Conservation (phyloP, 2,888 invertebrate species). For the Spilarctia lutea region DNA sequence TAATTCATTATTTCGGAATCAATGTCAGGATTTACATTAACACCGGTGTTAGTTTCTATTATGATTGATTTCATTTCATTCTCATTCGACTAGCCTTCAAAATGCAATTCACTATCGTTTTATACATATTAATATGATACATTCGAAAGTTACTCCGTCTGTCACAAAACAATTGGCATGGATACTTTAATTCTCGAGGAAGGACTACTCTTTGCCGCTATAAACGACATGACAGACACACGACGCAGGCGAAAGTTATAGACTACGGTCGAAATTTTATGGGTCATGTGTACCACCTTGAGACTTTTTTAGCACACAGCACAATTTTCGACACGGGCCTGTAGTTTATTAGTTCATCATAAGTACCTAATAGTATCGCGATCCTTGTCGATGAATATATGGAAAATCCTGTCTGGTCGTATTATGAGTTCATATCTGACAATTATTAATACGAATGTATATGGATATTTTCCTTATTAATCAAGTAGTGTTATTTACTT, state of each 20-base stretch:
- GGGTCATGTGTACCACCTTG: no score
- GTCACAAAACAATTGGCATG: no score
- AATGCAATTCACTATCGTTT: background rate
- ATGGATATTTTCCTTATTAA: conserved; percentile 13
- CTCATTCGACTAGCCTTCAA: background rate
- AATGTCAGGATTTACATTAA: conserved; percentile 28
- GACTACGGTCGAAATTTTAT: no score
- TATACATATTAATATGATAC: background rate
- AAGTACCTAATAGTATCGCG: background rate
- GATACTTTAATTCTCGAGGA: no score
- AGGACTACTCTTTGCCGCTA: no score
- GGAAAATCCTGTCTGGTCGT: conserved; percentile 13
- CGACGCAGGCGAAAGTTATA: no score
- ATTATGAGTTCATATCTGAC: conserved; percentile 3
- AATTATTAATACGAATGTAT: background rate
- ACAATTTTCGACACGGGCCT: no score
- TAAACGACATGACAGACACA: no score
- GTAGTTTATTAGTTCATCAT: conserved; percentile 2
- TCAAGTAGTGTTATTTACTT: conserved; percentile 8
- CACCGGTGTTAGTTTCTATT: conserved; percentile 27
- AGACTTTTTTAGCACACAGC: no score
- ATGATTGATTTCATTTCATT: conserved; percentile 24
- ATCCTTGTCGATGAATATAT: background rate
- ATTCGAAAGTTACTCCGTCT: no score
- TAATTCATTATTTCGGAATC: conserved; percentile 36